phyloP scores from a whole-genome alignment of 2,797 vertebrate genomes.

The Scyliorhinus canicula region DNA sequence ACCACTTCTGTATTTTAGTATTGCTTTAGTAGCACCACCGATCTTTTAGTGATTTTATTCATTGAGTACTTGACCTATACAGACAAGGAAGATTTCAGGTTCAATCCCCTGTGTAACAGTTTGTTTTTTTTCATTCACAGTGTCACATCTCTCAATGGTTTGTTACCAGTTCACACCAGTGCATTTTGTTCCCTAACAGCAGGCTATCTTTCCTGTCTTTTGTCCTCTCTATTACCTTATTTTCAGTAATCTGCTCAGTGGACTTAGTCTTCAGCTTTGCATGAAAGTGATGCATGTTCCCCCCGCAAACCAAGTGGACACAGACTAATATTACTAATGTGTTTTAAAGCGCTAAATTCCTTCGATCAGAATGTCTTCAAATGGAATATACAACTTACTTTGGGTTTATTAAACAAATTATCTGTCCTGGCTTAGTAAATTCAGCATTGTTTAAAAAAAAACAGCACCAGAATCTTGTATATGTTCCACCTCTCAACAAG shows the following conservation, averaged over 20 bases:
- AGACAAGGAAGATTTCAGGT: slow-evolving; percentile 4
- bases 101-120: neutral
- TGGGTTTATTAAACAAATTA: neutral
- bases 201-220: neutral
- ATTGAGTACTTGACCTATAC: slow-evolving; percentile 2
- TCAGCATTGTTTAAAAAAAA: neutral
- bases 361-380: neutral
- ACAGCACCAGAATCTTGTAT: neutral
- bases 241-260: neutral
- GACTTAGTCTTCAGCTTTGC: neutral
- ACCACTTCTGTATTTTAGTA: neutral
- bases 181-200: neutral
- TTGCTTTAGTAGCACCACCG: neutral
- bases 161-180: neutral
- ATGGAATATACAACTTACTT: neutral
- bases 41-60: neutral
- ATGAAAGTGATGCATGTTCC: neutral
- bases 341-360: neutral
- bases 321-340: neutral
- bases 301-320: no score
- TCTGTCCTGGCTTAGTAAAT: neutral
- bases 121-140: neutral
- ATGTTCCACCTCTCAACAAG: neutral
- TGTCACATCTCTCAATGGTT: neutral
- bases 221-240: neutral